These are phyloP conservation scores for Uromys caudimaculatus DNA, from an alignment of 2,797 vertebrate genomes.

Conservation along the genomic window DNA sequence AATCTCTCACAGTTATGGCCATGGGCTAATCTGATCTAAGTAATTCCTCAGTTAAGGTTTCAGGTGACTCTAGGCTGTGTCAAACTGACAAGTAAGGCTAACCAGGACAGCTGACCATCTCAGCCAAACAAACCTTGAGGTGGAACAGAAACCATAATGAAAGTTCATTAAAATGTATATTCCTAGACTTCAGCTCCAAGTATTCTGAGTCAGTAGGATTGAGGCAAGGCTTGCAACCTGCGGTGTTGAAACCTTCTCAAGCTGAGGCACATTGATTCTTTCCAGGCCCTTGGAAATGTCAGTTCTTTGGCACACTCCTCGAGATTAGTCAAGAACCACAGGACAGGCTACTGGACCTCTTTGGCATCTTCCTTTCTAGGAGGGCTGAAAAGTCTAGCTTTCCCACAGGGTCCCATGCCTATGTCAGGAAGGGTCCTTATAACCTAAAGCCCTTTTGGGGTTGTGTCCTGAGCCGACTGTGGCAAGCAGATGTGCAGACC, in stretches of 20 bases:
- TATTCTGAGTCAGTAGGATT: neutral
- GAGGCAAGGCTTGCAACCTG: neutral
- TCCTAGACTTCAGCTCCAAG: neutral
- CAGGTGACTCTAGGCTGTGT: neutral
- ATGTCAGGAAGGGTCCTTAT: neutral
- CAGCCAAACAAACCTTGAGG: neutral
- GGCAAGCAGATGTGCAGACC: neutral
- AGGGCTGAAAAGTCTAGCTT: neutral
- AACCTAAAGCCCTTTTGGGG: neutral
- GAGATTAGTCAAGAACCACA: neutral
- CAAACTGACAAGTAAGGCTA: neutral
- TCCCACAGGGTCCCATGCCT: neutral
- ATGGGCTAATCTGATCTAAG: neutral
- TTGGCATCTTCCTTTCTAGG: neutral
- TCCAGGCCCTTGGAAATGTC: neutral
- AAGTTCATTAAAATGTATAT: conserved; percentile 12
- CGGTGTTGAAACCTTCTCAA: neutral
- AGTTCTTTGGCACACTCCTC: neutral
- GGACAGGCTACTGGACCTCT: neutral
- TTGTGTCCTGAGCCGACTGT: neutral
- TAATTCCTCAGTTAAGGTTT: neutral
- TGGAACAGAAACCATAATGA: neutral
- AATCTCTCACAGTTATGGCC: neutral
- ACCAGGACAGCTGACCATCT: neutral
- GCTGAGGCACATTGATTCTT: neutral